Evolutionary conservation across 2,113 vertebrate species (phyloP).

Genomic region (Corydoras maculifer): DNA sequence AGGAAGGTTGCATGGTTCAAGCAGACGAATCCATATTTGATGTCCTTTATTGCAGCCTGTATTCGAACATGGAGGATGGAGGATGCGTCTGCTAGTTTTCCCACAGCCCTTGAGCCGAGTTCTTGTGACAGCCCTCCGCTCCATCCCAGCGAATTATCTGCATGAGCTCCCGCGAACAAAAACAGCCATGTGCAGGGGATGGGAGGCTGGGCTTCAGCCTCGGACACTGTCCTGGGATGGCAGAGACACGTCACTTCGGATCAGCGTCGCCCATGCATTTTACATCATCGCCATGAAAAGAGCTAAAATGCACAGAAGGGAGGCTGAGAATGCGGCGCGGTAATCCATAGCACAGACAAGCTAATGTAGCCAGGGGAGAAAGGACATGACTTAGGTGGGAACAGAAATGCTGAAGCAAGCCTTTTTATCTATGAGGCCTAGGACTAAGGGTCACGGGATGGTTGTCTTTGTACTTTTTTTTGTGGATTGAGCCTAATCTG

Average conservation of each 20-base stretch:
- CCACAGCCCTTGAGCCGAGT: constrained; percentile 73
- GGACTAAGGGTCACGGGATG: constrained; percentile 1
- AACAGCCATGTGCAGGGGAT: constrained; percentile 67
- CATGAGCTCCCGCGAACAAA: constrained; percentile 69
- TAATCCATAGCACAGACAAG: constrained; percentile 30
- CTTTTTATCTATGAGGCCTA: constrained; percentile 3
- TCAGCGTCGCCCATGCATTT: constrained; percentile 60
- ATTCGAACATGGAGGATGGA: constrained; percentile 55
- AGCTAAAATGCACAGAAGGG: constrained; percentile 49
- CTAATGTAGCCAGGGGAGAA: constrained; percentile 31
- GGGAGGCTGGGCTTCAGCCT: constrained; percentile 57
- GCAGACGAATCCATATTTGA: constrained; percentile 66
- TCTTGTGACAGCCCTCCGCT: constrained; percentile 70
- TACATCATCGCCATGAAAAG: constrained; percentile 60
- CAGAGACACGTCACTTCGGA: constrained; percentile 64
- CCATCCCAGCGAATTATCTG: constrained; percentile 71
- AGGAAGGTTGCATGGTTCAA: no score
- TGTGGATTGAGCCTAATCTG: no score
- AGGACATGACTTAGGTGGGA: constrained; percentile 16
- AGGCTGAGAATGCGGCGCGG: constrained; percentile 39
- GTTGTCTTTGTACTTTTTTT: no score
- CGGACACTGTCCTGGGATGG: constrained; percentile 57
- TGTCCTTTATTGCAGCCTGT: constrained; percentile 62
- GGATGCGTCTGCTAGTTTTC: constrained; percentile 66
- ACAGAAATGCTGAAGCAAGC: constrained; percentile 23